These are phyloP conservation scores for Chrysogorgia sp. DNA, from an alignment of 92 coral and sea anemone genomes.

Conservation along the genomic window DNA sequence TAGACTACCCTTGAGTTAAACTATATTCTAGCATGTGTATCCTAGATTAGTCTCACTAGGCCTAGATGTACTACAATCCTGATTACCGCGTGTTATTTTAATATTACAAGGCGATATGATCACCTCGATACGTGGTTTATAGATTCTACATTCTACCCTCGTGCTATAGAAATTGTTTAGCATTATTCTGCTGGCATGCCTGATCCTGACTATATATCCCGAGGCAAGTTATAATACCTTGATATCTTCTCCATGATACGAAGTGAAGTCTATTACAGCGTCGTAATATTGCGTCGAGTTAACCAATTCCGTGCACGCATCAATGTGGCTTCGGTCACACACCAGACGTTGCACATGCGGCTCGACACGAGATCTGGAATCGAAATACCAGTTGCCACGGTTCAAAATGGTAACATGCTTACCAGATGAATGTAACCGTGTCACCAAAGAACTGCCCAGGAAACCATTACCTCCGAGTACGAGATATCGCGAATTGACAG, in stretches of 20 bases:
- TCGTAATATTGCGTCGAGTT: constrained; percentile 63
- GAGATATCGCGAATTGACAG: constrained; percentile 35
- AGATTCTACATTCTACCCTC: no score
- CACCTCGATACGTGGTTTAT: no score
- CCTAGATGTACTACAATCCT: no score
- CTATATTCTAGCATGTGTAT: no score
- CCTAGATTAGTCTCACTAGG: no score
- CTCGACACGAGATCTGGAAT: constrained; percentile 67
- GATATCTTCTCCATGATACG: constrained; percentile 58
- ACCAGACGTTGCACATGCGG: constrained; percentile 66
- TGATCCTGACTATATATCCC: no score
- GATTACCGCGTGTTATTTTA: no score
- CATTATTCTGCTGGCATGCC: no score
- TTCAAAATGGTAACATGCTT: constrained; percentile 66
- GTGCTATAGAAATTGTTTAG: no score
- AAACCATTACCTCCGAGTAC: constrained; percentile 88
- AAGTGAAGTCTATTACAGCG: constrained; percentile 75
- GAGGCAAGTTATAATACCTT: constrained; percentile 49
- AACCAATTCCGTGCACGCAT: constrained; percentile 58
- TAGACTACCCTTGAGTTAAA: no score
- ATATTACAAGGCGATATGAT: no score
- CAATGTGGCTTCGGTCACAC: constrained; percentile 65
- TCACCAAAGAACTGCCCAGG: constrained; percentile 71
- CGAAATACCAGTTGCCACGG: constrained; percentile 86
- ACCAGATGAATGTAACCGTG: constrained; percentile 48